Percentiles rank a stretch among this genome's conserved stretches.
These are phyloP conservation scores for Tachina lurida DNA, from an alignment of 2,888 invertebrate species.

Conservation along the genomic window DNA sequence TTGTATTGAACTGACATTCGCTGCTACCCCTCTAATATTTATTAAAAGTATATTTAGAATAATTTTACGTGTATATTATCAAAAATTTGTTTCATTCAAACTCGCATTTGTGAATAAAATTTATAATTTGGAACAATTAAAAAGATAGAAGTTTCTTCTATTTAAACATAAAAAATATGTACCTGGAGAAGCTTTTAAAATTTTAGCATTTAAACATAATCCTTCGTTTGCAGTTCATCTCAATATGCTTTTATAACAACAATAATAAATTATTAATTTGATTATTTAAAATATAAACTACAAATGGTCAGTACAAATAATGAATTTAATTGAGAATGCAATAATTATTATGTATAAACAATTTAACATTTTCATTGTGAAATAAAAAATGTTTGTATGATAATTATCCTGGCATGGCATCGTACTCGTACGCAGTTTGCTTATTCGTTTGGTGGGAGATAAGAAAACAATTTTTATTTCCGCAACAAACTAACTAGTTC, in stretches of 20 bases:
- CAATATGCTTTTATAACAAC: constrained; percentile 1
- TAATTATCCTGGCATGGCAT: too few species aligned
- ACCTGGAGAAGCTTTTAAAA: not conserved
- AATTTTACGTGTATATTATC: too few species aligned
- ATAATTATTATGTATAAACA: too few species aligned
- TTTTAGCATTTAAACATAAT: constrained; percentile 15
- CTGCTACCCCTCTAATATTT: too few species aligned
- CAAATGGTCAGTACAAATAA: not conserved
- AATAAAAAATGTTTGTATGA: too few species aligned
- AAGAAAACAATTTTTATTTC: too few species aligned
- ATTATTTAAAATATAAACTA: constrained; percentile 24
- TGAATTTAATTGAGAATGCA: not conserved
- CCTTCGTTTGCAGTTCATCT: not conserved
- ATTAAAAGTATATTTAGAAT: too few species aligned
- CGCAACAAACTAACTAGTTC: too few species aligned
- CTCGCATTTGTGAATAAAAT: not conserved
- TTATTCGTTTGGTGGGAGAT: too few species aligned
- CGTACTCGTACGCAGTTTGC: too few species aligned
- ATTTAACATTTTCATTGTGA: too few species aligned
- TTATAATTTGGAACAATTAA: not conserved
- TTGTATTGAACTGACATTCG: too few species aligned
- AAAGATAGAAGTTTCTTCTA: not conserved
- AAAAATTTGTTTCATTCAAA: not conserved
- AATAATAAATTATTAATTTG: constrained; percentile 41
- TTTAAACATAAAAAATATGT: constrained; percentile 8